Base-by-base conservation (phyloP, 2,888 invertebrate species). In the Neoitamus cyanurus region DNA sequence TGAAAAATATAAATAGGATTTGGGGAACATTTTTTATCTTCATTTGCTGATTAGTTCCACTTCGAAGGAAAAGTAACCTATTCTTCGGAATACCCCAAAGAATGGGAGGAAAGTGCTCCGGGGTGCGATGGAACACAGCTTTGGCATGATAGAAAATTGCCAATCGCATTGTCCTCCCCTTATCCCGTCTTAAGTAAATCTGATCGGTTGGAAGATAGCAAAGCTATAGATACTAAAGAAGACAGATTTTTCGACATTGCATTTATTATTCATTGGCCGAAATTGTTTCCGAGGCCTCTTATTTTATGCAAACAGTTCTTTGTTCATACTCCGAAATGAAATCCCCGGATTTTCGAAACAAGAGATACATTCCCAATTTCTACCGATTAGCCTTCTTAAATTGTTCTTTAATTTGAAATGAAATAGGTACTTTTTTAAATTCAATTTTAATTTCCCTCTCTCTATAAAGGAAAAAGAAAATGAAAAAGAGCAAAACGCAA, bases 11-110 rank as follows among this genome's bases (percentile, higher is more conserved):
- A 58, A 58, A 11, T 58, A 58, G 25, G 25, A 58, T 58, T 58
- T 58, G 25, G 58, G 20, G 20, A 58, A 20, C 1, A 15, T 20
- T 58, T 25, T 6, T 25, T 25, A 7, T 25, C 20, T 13, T 58
- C 46, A 58, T 80, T 80, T 80, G 58, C 42, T 42, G 20, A 75
- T 75, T 46, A 42, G 1, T 58, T 80, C 58, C 78, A 80, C 48
- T 48, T 34, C 25, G 20, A 58, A 58, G 58, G 20, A 58, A 34
- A 48, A 80, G 48, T 31, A 3, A 20, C 46, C 48, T 30, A 31
- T 20, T 58, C 48, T 11, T 15, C 6, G 6, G 20, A 31, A 20
- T 7, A 80, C 20, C 20, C 30, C 2, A 7, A 13, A 42, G 28
- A 75, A 28, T 75, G 42, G 28, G n/a, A 46, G 28, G 5, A 46